These are phyloP conservation scores for Temnothorax unifasciatus DNA, from an alignment of 2,888 invertebrate species.

Conservation along the genomic window DNA sequence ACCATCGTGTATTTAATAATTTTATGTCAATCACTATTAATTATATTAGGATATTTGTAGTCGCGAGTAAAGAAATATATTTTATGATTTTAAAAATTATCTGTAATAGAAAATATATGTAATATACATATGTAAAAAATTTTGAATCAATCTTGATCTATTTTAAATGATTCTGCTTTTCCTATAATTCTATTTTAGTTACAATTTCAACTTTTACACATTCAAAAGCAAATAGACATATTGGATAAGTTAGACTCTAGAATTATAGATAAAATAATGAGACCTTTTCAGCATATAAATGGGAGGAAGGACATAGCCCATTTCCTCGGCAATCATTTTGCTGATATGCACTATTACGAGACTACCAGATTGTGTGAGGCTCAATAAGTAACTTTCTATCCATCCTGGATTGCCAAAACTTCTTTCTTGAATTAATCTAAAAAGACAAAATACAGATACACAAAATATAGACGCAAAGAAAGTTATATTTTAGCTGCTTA, in stretches of 20 bases:
- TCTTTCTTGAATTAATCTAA: constrained; percentile 87
- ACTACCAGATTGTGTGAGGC: constrained; percentile 88
- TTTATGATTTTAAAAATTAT: not conserved
- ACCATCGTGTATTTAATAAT: constrained; percentile 15
- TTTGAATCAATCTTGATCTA: not conserved
- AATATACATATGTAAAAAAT: not conserved
- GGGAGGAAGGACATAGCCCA: constrained; percentile 81
- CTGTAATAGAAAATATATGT: not conserved
- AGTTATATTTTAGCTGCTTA: not conserved
- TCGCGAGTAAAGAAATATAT: not conserved
- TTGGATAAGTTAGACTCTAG: not conserved
- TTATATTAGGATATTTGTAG: not conserved
- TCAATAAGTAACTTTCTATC: constrained; percentile 90
- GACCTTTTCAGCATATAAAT: constrained; percentile 78
- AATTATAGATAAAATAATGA: not conserved
- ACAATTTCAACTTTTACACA: not conserved
- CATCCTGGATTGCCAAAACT: constrained; percentile 90
- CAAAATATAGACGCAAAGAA: not conserved
- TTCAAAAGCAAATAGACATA: not conserved
- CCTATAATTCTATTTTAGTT: not conserved
- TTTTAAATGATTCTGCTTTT: constrained; percentile 2
- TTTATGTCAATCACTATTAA: not conserved
- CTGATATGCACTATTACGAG: constrained; percentile 86
- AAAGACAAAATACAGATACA: not conserved
- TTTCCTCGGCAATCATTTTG: constrained; percentile 75